These are phyloP conservation scores for Lytechinus variegatus DNA, from an alignment of 35 echinoderm and acorn worm genomes.

Conservation along the genomic window DNA sequence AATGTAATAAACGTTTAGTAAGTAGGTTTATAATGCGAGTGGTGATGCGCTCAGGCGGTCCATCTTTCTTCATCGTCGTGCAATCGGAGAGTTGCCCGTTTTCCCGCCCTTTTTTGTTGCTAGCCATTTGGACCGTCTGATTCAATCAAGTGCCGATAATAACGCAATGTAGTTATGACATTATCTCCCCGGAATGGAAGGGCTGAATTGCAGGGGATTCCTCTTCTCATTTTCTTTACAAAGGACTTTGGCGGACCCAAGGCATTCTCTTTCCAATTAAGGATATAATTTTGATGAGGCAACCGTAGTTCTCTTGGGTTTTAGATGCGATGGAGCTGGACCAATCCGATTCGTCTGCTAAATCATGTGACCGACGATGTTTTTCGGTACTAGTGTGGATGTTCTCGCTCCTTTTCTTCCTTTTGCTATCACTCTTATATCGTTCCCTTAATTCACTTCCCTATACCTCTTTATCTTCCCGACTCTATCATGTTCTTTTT, in stretches of 20 bases:
- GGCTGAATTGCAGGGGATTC: neutral
- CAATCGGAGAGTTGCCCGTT: conserved; percentile 52
- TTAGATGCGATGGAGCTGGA: neutral
- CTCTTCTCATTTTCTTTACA: conserved; percentile 7
- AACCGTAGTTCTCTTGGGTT: neutral
- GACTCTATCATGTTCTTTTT: neutral
- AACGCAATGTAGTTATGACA: conserved; percentile 54
- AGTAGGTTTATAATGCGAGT: conserved; percentile 51
- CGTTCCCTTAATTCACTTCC: neutral
- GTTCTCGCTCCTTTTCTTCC: neutral
- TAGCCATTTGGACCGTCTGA: conserved; percentile 40
- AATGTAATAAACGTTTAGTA: conserved; percentile 51
- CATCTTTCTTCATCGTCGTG: neutral
- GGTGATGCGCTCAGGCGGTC: conserved; percentile 8
- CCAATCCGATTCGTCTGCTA: neutral
- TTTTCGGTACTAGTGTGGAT: neutral
- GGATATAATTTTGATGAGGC: conserved; percentile 34
- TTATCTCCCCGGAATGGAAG: conserved; percentile 7
- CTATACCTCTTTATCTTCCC: neutral
- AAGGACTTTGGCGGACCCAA: conserved; percentile 24
- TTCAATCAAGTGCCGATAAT: conserved; percentile 44
- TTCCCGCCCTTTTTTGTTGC: conserved; percentile 46
- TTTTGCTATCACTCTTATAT: neutral
- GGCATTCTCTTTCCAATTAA: conserved; percentile 44
- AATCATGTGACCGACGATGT: neutral